A percentile compares a stretch with the other conserved stretches of the same genome.
phyloP scores from a whole-genome alignment of 2,113 vertebrate genomes.

The Miniopterus natalensis region DNA sequence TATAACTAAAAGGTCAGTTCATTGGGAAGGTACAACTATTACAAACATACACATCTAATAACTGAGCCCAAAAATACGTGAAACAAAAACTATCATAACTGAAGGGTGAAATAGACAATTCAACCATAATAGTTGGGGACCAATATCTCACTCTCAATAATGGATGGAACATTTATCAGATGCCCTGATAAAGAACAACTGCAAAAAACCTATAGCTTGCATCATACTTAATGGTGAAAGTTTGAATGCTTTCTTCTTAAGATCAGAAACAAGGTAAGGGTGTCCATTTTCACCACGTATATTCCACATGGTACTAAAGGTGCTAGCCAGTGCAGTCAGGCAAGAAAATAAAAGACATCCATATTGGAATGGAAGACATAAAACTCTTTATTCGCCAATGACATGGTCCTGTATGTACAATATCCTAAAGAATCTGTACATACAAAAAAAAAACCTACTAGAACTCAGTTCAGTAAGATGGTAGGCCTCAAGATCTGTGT shows the following conservation, averaged over 20 bases:
- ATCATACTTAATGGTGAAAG: background rate
- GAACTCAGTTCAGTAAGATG: conserved; percentile 25
- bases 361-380: background rate
- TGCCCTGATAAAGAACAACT: background rate
- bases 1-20: conserved; percentile 37
- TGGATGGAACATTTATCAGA: background rate
- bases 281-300: background rate
- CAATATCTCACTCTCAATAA: background rate
- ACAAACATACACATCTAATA: background rate
- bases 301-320: background rate
- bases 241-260: conserved; percentile 19
- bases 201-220: background rate
- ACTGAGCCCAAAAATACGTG: background rate
- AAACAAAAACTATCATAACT: background rate
- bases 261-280: background rate
- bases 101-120: background rate
- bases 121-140: background rate
- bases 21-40: background rate
- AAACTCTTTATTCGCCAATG: background rate
- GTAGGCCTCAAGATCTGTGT: background rate
- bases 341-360: background rate
- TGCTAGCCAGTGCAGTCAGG: background rate
- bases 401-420: background rate
- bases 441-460: background rate
- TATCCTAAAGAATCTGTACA: conserved; percentile 3